phyloP scores from a whole-genome alignment of 2,113 vertebrate species.

The Mustela nigripes region DNA sequence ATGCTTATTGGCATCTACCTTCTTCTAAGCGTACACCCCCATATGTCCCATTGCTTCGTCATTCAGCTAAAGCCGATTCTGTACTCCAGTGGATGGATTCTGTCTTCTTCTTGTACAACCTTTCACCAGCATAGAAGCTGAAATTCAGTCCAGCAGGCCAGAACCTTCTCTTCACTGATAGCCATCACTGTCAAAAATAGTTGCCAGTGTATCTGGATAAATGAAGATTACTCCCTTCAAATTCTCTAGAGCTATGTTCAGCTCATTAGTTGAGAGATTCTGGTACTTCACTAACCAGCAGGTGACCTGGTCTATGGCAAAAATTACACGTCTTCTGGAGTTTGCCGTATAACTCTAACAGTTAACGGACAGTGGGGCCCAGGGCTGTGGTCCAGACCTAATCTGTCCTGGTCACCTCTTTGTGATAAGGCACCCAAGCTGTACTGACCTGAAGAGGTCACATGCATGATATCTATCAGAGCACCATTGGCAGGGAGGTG shows the following conservation, averaged over 20 bases:
- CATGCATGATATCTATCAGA: background rate
- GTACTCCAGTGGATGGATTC: background rate
- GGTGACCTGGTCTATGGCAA: background rate
- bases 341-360: background rate
- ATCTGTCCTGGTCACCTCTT: background rate
- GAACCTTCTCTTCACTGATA: background rate
- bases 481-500: background rate
- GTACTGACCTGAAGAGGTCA: background rate
- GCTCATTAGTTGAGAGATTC: background rate
- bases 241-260: background rate
- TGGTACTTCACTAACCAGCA: background rate
- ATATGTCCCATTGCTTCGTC: background rate
- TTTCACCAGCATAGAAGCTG: background rate
- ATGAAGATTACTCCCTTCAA: background rate
- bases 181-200: background rate
- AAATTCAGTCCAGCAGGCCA: background rate
- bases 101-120: background rate
- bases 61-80: background rate
- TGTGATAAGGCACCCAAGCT: background rate
- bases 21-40: background rate
- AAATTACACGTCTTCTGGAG: background rate
- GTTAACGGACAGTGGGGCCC: background rate
- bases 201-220: background rate
- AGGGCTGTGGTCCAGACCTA: background rate
- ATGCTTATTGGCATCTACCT: background rate